Conservation (phyloP, 1,140 invertebrate genomes). For the Lordiphosa collinella region DNA sequence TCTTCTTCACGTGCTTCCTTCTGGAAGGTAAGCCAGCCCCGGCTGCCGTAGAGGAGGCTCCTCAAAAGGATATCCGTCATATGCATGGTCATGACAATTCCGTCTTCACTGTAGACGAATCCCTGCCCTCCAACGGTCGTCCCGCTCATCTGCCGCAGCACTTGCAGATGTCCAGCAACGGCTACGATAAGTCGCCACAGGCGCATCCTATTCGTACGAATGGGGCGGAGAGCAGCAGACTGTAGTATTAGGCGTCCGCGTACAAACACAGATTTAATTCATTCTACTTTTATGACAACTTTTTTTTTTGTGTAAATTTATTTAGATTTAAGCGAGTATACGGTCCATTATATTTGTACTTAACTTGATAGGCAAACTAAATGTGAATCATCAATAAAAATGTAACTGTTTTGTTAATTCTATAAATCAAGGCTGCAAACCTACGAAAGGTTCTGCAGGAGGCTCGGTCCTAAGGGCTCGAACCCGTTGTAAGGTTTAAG, state of each 20-base stretch:
- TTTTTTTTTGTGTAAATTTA: constrained; percentile 41
- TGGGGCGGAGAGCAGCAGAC: constrained; percentile 75
- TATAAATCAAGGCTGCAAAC: too few species aligned
- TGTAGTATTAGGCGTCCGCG: constrained; percentile 38
- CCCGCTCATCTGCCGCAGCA: constrained; percentile 65
- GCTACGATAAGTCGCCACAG: constrained; percentile 55
- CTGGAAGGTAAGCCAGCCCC: constrained; percentile 58
- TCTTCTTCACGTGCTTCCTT: constrained; percentile 73
- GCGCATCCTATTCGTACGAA: constrained; percentile 32
- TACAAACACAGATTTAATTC: constrained; percentile 14
- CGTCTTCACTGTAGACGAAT: constrained; percentile 68
- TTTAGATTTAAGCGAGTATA: constrained; percentile 33
- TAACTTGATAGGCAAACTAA: constrained; percentile 20
- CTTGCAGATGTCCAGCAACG: constrained; percentile 65
- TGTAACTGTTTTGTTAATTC: constrained; percentile 48
- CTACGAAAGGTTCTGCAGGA: too few species aligned
- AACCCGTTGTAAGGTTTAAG: too few species aligned
- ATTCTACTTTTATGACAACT: constrained; percentile 32
- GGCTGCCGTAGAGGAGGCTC: constrained; percentile 22
- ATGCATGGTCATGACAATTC: constrained; percentile 75
- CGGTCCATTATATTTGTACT: constrained; percentile 11
- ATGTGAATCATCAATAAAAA: constrained; percentile 35
- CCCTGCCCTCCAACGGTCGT: constrained; percentile 60
- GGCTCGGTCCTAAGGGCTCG: too few species aligned
- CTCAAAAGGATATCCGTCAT: constrained; percentile 50